These are phyloP conservation scores for Brachionus manjavacas DNA, from an alignment of 1,140 invertebrate species.

Conservation along the genomic window DNA sequence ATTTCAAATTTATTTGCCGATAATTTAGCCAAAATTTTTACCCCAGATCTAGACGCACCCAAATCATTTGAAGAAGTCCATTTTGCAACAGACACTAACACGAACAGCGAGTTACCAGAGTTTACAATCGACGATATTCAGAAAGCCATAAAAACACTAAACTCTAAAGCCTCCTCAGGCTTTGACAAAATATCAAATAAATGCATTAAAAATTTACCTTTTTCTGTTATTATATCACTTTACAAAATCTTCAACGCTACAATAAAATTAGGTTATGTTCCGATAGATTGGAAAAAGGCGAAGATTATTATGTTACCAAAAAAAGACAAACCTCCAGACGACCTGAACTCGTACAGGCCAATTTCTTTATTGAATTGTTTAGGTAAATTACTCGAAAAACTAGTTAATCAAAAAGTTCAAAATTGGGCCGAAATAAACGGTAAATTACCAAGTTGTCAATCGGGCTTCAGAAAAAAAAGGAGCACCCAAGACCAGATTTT, in stretches of 20 bases:
- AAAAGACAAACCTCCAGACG: too few species aligned
- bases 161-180: background rate
- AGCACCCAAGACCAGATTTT: too few species aligned
- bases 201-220: background rate
- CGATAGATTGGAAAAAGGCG: background rate
- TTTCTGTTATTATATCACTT: background rate
- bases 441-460: too few species aligned
- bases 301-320: background rate
- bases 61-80: too few species aligned
- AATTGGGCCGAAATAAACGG: background rate
- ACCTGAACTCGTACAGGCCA: background rate
- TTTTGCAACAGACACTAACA: too few species aligned
- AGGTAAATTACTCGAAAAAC: background rate
- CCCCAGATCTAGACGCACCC: too few species aligned
- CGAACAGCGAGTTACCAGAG: too few species aligned
- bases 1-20: too few species aligned
- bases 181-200: background rate
- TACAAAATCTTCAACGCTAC: background rate
- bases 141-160: too few species aligned
- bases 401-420: background rate
- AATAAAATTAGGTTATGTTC: background rate
- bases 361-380: background rate
- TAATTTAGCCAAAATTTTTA: too few species aligned
- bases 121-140: too few species aligned
- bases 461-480: too few species aligned